These are phyloP conservation scores for Halisarca cf. caerulea DNA, from an alignment of 37 sponge, comb jelly and placozoan genomes.

Conservation along the genomic window DNA sequence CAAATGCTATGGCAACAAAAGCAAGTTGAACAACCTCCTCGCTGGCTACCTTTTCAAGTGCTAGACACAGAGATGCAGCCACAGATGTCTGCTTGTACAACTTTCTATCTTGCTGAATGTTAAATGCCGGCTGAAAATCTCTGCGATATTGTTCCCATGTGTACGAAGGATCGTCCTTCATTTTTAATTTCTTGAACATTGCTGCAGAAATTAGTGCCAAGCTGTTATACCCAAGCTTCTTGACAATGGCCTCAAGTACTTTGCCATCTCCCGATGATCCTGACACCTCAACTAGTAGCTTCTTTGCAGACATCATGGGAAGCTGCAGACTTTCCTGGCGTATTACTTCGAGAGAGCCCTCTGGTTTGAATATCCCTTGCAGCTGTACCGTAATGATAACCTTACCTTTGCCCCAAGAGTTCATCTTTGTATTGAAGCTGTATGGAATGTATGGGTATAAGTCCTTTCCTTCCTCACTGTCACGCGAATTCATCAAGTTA, in stretches of 20 bases:
- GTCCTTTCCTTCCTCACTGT: background rate
- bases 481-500: slow-evolving; percentile 1
- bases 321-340: background rate
- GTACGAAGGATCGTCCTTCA: background rate
- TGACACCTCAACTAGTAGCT: background rate
- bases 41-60: too few relatives aligned
- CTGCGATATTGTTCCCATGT: background rate
- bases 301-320: background rate
- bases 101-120: too few relatives aligned
- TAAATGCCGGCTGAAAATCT: too few relatives aligned
- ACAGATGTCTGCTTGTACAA: too few relatives aligned
- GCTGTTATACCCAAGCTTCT: slow-evolving; percentile 7
- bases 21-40: too few relatives aligned
- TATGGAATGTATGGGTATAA: background rate
- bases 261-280: background rate
- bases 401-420: background rate
- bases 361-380: background rate
- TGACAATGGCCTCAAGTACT: background rate
- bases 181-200: slow-evolving; percentile 3
- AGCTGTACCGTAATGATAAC: slow-evolving; percentile 3
- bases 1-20: too few relatives aligned
- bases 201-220: slow-evolving; percentile 10
- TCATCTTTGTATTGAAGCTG: background rate
- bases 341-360: too few relatives aligned
- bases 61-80: too few relatives aligned